Percentiles rank a stretch among this genome's conserved stretches.
Conservation (phyloP, 2,888 invertebrate species). For the Cloeon dipterum region DNA sequence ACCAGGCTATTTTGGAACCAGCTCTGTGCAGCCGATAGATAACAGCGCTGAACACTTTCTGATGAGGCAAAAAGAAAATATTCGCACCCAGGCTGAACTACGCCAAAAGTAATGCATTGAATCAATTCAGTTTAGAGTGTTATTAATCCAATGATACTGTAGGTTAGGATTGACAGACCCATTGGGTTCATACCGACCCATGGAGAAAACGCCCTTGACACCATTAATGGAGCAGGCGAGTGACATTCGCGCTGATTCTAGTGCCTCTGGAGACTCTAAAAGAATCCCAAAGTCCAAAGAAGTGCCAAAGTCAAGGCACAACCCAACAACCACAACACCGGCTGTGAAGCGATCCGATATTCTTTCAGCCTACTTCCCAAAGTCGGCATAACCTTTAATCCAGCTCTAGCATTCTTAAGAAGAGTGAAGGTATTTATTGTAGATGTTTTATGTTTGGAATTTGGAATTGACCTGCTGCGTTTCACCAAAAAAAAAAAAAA, state of each 20-base stretch:
- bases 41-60: neutral
- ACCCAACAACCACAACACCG: neutral
- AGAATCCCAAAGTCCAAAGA: neutral
- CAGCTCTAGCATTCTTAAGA: too few species aligned
- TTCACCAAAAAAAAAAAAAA: too few species aligned
- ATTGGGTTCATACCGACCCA: neutral
- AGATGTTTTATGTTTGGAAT: too few species aligned
- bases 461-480: too few species aligned
- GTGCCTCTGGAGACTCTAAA: neutral
- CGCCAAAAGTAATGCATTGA: neutral
- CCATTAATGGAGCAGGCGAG: neutral
- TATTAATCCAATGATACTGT: neutral
- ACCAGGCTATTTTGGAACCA: neutral
- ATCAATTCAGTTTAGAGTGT: too few species aligned
- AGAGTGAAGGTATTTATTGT: too few species aligned
- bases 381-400: too few species aligned
- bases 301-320: neutral
- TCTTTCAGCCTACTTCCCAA: constrained; percentile 1
- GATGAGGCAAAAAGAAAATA: neutral
- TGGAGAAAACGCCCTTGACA: neutral
- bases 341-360: neutral
- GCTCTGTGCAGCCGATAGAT: neutral
- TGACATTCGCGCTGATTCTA: neutral
- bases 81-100: neutral
- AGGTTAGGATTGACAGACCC: neutral